These are phyloP conservation scores for Megalops cyprinoides DNA, from an alignment of 2,797 vertebrate species.

Conservation along the genomic window DNA sequence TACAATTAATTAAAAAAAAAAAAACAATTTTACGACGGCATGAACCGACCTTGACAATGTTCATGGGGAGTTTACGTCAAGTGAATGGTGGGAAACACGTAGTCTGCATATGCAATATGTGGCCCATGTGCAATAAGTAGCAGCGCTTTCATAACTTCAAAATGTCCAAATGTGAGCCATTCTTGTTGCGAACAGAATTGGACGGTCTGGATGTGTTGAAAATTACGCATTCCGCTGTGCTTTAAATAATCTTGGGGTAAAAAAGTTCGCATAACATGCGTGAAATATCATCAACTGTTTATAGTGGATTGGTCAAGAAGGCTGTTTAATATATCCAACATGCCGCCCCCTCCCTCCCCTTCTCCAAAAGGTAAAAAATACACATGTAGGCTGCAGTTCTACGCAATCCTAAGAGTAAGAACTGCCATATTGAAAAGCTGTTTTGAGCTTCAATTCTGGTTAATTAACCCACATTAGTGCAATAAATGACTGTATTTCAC, in stretches of 20 bases:
- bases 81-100: background rate
- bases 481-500: slow-evolving; percentile 30
- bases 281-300: slow-evolving; percentile 7
- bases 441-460: slow-evolving; percentile 42
- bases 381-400: background rate
- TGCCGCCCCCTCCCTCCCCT: background rate
- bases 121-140: background rate
- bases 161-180: background rate
- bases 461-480: slow-evolving; percentile 53
- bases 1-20: background rate
- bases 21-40: background rate
- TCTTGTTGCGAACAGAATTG: background rate
- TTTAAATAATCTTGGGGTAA: background rate
- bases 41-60: background rate
- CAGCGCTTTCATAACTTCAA: background rate
- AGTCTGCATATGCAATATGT: background rate
- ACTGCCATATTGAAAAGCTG: slow-evolving; percentile 39
- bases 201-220: background rate
- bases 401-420: slow-evolving; percentile 1
- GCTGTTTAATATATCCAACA: slow-evolving; percentile 25
- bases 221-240: background rate
- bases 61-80: background rate
- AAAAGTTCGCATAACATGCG: slow-evolving; percentile 16
- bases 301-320: slow-evolving; percentile 12
- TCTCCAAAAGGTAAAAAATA: background rate